Percentiles rank a stretch among this genome's conserved stretches.
phyloP scores from a whole-genome alignment of 2,113 vertebrate genomes.

The Erythrocercus mccallii region DNA sequence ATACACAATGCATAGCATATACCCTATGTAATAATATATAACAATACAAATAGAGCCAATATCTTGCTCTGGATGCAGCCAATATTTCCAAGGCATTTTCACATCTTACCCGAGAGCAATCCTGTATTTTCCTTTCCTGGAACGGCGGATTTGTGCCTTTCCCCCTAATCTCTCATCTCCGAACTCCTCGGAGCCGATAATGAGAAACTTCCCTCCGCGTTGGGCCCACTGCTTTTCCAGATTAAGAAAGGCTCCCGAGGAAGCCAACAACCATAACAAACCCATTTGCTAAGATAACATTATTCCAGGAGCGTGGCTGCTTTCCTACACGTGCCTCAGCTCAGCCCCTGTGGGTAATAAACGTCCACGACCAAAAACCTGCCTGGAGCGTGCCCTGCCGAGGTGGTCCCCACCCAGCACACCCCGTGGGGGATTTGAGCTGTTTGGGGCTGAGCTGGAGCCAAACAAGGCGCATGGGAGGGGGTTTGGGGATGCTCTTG shows the following conservation, averaged over 20 bases:
- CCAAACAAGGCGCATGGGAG: accelerated
- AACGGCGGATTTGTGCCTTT: not conserved
- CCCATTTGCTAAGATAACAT: not conserved
- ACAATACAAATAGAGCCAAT: not conserved
- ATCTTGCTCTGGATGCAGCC: not conserved
- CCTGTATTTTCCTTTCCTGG: not conserved
- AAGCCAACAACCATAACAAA: not conserved
- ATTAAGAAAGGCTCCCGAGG: not conserved
- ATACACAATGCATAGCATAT: not conserved
- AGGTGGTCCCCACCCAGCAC: not conserved
- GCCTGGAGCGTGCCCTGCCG: accelerated
- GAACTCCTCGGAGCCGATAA: not conserved
- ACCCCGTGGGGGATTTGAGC: accelerated
- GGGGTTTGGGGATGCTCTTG: not conserved
- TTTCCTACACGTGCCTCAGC: not conserved
- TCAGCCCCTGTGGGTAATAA: not conserved
- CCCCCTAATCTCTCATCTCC: not conserved
- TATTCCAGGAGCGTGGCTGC: not conserved
- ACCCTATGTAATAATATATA: not conserved
- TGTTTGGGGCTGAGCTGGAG: accelerated
- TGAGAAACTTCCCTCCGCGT: not conserved
- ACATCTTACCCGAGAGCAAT: not conserved
- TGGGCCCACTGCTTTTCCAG: not conserved
- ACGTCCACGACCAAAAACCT: accelerated
- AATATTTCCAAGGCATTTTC: not conserved